These are phyloP conservation scores for Cyanoramphus novaezelandiae DNA, from an alignment of 2,113 vertebrate genomes.

Conservation along the genomic window DNA sequence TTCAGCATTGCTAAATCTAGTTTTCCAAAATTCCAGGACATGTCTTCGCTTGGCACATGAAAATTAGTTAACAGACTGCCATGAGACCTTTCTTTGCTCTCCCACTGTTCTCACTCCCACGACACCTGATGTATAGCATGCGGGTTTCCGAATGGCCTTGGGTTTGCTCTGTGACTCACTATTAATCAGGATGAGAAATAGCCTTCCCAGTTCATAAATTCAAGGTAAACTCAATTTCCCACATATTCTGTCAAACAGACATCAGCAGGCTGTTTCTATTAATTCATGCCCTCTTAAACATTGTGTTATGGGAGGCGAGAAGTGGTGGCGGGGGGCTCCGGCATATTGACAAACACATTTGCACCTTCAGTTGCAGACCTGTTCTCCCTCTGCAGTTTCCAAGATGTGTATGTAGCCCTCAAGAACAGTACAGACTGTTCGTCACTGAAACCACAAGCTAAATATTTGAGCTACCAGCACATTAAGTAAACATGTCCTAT, in stretches of 20 bases:
- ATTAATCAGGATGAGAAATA: conserved; percentile 75
- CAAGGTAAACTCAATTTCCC: conserved; percentile 66
- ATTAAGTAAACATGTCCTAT: conserved; percentile 41
- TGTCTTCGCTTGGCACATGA: conserved; percentile 71
- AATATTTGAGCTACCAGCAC: conserved; percentile 57
- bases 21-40: conserved; percentile 63
- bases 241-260: conserved; percentile 67
- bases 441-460: conserved; percentile 16
- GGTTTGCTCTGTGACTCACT: conserved; percentile 68
- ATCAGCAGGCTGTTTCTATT: conserved; percentile 67
- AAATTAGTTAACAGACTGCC: conserved; percentile 73
- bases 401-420: neutral
- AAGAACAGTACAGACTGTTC: neutral
- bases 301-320: neutral
- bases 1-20: conserved; percentile 12
- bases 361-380: neutral
- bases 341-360: conserved; percentile 63
- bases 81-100: conserved; percentile 65
- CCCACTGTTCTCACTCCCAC: conserved; percentile 78
- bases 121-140: conserved; percentile 67
- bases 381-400: neutral
- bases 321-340: neutral
- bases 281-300: conserved; percentile 65
- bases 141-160: conserved; percentile 56
- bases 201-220: conserved; percentile 80